phyloP scores from a whole-genome alignment of 2,888 invertebrate species.

The Colostygia pectinataria region DNA sequence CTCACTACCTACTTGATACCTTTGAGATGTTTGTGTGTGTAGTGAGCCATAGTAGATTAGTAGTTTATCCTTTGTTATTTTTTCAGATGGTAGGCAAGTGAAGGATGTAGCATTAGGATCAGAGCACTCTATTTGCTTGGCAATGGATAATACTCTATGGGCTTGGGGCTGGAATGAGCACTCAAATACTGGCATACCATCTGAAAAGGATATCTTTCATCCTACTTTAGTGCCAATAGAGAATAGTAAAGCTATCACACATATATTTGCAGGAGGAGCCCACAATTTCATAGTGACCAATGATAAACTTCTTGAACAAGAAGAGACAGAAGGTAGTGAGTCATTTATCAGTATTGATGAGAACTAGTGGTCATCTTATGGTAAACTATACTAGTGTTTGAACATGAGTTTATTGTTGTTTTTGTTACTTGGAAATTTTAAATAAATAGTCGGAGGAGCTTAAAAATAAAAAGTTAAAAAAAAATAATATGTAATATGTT shows the following conservation, averaged over 20 bases:
- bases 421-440: no score
- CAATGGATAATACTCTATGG: constrained; percentile 85
- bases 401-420: no score
- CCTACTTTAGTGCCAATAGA: constrained; percentile 61
- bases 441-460: no score
- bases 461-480: no score
- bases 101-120: constrained; percentile 87
- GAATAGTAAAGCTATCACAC: constrained; percentile 44
- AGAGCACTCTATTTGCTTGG: constrained; percentile 89
- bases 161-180: constrained; percentile 97
- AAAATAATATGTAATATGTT: no score
- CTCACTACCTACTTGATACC: neutral
- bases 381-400: no score
- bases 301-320: constrained; percentile 23
- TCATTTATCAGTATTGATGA: constrained; percentile 27
- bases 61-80: no score
- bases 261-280: constrained; percentile 71
- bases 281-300: constrained; percentile 69
- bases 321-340: constrained; percentile 6
- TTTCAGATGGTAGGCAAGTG: constrained; percentile 74
- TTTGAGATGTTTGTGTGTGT: no score
- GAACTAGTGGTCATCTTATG: constrained; percentile 5
- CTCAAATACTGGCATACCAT: constrained; percentile 88
- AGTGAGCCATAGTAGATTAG: no score
- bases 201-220: constrained; percentile 54